Base-by-base conservation (phyloP, 1,140 invertebrate species). In the Sycobia sp. region DNA sequence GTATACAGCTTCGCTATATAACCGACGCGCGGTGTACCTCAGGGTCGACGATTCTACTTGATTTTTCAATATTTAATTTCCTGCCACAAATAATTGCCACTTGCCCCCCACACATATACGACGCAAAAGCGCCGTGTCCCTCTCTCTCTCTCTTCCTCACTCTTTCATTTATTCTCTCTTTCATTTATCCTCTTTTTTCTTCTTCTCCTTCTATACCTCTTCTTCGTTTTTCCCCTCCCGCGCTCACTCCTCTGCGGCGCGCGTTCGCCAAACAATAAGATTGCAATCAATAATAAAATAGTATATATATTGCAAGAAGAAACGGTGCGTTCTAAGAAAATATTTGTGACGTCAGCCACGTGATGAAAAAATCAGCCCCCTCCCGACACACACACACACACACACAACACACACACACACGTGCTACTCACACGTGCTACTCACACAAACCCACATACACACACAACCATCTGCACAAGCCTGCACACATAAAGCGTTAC, bases 21-120 rank as follows among this genome's bases (percentile, higher is more conserved):
- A n/a, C n/a, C n/a, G n/a, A 41, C 20, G 16, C n/a, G 27, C 25
- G 1, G n/a, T 38, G 7, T 32, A 22, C 32, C 41, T 46, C 39
- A 62, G 47, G 18, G 47, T 61, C 58, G 25, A n/a, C 58, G 38
- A 32, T 44, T 63, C 25, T 39, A 56, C 27, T n/a, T 38, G 18
- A 64, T 53, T 64, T 64, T 64, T 51, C 54, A 51, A 64, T 64
- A 51, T 64, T 64, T 64, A 57, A 64, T 64, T 63, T 56, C 23
- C 53, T 20, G 53, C 16, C 43, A 25, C 61, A 50, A 63, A 63
- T 63, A 63, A 63, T 41, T 57, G 9, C 44, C 36, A 36, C 29
- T 32, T 11, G 34, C 27, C 9, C 32, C 47, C 29, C 60, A 32
- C 27, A 7, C 25, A 32, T 5, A 29, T 27, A 14, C n/a, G 22